Evolutionary conservation across 2,113 vertebrate genomes (phyloP).

Genomic region (Myotis lucifugus): DNA sequence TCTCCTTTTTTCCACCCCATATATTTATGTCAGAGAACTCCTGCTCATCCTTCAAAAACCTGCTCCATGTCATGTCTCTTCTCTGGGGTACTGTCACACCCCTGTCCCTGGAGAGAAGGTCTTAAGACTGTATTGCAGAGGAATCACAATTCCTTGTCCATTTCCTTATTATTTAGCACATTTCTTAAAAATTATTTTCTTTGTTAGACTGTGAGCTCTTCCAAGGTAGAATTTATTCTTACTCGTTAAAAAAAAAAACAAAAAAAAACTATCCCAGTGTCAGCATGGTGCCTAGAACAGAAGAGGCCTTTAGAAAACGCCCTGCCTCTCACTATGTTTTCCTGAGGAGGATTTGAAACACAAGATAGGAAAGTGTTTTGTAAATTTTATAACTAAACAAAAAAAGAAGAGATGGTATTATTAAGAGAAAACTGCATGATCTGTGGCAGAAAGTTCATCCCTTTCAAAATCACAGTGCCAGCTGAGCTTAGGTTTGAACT

Average conservation of each 20-base stretch:
- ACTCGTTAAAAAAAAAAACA: background rate
- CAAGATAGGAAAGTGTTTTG: background rate
- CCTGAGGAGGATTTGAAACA: constrained; percentile 13
- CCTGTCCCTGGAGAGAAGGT: background rate
- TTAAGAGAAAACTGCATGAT: constrained; percentile 2
- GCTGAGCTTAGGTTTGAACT: constrained; percentile 50
- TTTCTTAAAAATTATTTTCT: constrained; percentile 20
- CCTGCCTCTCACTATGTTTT: background rate
- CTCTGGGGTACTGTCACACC: background rate
- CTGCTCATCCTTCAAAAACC: background rate
- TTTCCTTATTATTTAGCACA: constrained; percentile 28
- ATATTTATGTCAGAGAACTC: background rate
- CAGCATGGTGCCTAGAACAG: background rate
- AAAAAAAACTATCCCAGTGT: background rate
- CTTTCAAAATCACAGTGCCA: constrained; percentile 41
- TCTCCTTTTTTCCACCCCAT: background rate
- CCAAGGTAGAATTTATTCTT: constrained; percentile 34
- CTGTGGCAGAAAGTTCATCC: constrained; percentile 46
- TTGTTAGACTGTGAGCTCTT: background rate
- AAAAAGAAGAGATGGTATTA: background rate
- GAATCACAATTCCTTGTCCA: background rate
- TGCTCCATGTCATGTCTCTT: background rate
- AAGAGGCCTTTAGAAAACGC: constrained; percentile 46
- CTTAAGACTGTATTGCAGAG: background rate
- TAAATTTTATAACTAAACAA: constrained; percentile 23